Percentiles rank a stretch among this genome's conserved stretches.
Evolutionary conservation across 92 coral and sea anemone genomes (phyloP).

Genomic region (Epizoanthus scotinus): DNA sequence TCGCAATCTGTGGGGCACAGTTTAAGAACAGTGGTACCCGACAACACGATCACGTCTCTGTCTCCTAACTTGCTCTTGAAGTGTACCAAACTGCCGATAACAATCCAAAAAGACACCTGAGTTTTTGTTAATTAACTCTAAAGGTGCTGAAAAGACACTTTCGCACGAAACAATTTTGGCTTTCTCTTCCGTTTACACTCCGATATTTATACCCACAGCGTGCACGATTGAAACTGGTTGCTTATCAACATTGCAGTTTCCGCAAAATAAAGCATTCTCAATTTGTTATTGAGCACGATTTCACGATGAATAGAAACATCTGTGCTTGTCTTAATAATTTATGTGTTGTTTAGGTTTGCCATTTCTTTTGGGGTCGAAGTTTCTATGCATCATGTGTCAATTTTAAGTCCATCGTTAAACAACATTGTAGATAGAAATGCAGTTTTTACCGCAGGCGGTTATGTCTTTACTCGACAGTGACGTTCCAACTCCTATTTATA

Average conservation of each 20-base stretch:
- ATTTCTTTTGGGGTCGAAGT: conserved; percentile 25
- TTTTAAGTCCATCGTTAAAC: conserved; percentile 23
- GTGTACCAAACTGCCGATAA: not conserved
- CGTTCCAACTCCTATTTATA: not conserved
- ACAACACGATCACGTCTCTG: conserved; percentile 18
- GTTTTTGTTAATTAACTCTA: conserved; percentile 23
- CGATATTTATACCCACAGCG: not conserved
- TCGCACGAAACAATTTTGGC: conserved; percentile 11
- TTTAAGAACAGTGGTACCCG: not conserved
- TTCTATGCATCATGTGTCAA: conserved; percentile 9
- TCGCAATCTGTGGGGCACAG: conserved; percentile 1
- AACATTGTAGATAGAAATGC: conserved; percentile 9
- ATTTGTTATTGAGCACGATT: conserved; percentile 63
- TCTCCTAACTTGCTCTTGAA: not conserved
- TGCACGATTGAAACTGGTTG: not conserved
- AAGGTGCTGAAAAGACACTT: conserved; percentile 27
- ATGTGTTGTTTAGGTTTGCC: conserved; percentile 63
- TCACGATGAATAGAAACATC: conserved; percentile 66
- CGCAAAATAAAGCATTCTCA: conserved; percentile 30
- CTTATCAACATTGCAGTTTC: conserved; percentile 10
- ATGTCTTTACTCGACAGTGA: conserved; percentile 10
- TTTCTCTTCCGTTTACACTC: not conserved
- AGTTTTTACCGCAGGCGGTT: conserved; percentile 38
- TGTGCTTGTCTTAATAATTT: conserved; percentile 72
- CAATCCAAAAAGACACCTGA: conserved; percentile 29